Conservation (phyloP, 2,888 invertebrate species). For the Epinotia demarniana region DNA sequence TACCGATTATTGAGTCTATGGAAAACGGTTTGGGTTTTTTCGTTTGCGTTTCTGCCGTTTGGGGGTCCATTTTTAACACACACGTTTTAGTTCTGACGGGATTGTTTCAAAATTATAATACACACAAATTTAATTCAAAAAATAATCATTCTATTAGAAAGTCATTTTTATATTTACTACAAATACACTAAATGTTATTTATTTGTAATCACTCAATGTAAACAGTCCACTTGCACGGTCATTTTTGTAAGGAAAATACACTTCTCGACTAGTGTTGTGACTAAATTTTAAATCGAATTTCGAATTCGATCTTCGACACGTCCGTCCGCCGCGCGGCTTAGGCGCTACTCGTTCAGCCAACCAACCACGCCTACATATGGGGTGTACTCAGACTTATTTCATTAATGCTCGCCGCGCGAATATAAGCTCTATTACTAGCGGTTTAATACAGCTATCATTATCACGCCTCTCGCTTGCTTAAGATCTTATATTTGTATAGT, state of each 20-base stretch:
- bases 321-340: conserved; percentile 61
- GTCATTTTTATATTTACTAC: neutral
- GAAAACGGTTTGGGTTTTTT: conserved; percentile 86
- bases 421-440: conserved; percentile 74
- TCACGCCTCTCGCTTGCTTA: conserved; percentile 44
- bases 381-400: conserved; percentile 80
- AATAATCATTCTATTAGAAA: neutral
- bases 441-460: conserved; percentile 69
- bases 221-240: neutral
- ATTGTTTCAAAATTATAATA: neutral
- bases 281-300: conserved; percentile 8
- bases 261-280: conserved; percentile 33
- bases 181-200: neutral
- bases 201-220: neutral
- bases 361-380: conserved; percentile 78
- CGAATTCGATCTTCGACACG: conserved; percentile 56
- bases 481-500: conserved; percentile 47
- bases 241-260: conserved; percentile 14
- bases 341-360: conserved; percentile 57
- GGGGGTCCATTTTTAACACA: conserved; percentile 65
- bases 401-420: conserved; percentile 70
- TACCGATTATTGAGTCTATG: conserved; percentile 85
- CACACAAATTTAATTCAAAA: neutral
- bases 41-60: conserved; percentile 68
- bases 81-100: conserved; percentile 16